Conservation (phyloP, 2,113 vertebrate genomes). For the Falco punctatus region DNA sequence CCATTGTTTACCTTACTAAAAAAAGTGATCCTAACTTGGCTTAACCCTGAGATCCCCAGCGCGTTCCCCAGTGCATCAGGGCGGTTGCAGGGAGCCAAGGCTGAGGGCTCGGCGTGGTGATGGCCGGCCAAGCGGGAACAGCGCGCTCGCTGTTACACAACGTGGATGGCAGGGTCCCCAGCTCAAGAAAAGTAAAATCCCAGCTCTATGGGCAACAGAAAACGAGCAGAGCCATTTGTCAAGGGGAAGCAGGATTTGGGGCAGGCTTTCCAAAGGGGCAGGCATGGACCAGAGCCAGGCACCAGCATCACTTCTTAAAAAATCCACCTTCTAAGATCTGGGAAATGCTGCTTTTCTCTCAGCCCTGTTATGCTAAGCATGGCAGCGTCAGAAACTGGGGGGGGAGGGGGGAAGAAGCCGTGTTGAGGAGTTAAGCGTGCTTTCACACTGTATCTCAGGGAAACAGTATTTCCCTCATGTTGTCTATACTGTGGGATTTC, state of each 20-base stretch:
- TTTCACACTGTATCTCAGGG: not conserved
- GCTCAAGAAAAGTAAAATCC: not conserved
- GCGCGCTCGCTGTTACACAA: fast-evolving
- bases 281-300: not conserved
- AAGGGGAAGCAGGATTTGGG: not conserved
- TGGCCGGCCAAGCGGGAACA: not conserved
- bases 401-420: not conserved
- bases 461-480: not conserved
- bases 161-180: fast-evolving
- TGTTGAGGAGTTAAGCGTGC: not conserved
- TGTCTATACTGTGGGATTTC: not conserved
- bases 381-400: not conserved
- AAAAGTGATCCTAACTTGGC: not conserved
- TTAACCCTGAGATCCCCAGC: conserved; percentile 10
- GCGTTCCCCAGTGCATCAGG: not conserved
- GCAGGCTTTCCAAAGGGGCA: not conserved
- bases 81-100: not conserved
- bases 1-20: conserved; percentile 28
- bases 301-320: not conserved
- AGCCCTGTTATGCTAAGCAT: not conserved
- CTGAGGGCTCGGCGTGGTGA: fast-evolving
- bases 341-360: not conserved
- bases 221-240: not conserved
- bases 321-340: not conserved
- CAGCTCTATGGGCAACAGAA: not conserved